Evolutionary conservation across 2,113 vertebrate species (phyloP), one percentile per base, ranked within the genome.

Genomic region (Protomyctophum bolini): DNA sequence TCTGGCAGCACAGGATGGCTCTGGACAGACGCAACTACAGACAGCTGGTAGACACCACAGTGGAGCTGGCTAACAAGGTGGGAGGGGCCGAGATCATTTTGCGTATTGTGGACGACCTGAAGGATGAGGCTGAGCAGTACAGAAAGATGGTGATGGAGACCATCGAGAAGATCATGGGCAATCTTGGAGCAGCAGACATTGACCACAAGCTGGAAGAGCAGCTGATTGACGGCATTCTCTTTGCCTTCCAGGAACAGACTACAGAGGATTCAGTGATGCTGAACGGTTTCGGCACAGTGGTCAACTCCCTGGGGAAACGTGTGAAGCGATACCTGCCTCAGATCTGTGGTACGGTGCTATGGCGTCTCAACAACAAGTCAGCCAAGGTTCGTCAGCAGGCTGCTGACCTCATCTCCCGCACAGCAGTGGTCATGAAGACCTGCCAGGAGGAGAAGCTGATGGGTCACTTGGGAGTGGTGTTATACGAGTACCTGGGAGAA

Each of bases 71-170:
- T 79, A 99, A 99, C 87, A 99, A 99, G 92, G 98, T 99, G 49
- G 97, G 98, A 64, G 98, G 97, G 7, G 98, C 98, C 55, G 98
- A 99, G 91, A 99, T 99, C 72, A 99, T 99, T 75, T 99, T 97
- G 0, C 94, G 98, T 68, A 99, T 99, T 60, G 98, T 99, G 63
- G 98, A 99, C 54, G 97, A 99, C 87, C 90, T 99, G 88, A 99
- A 99, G 81, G 98, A 99, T 68, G 97, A 99, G 83, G 97, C 98
- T 2, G 98, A 99, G 61, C 98, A 99, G 82, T 99, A 99, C 93
- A 93, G 97, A 60, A 99, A 99, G 90, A 99, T 99, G 98, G 97
- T 99, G 67, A 99, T 99, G 97, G 97, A 99, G 77, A 99, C 98
- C 9, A 99, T 99, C 62, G 98, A 99, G 82, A 99, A 99, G 85